phyloP scores from a whole-genome alignment of 2,113 vertebrate genomes.

The Muntiacus reevesi region DNA sequence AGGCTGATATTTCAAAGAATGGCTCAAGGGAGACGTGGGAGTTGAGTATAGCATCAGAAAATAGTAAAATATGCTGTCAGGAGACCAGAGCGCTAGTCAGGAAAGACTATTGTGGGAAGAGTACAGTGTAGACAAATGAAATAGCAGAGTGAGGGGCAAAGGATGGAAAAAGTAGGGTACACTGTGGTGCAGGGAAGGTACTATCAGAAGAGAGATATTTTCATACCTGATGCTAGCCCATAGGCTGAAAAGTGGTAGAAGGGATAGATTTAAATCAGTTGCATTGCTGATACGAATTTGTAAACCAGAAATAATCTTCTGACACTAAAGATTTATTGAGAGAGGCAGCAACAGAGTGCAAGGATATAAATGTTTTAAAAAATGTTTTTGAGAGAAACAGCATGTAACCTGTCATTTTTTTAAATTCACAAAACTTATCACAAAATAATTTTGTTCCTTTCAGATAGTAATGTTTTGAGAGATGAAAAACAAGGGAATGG shows the following conservation, averaged over 20 bases:
- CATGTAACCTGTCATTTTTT: background rate
- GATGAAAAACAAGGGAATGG: background rate
- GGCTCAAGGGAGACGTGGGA: background rate
- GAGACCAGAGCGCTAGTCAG: background rate
- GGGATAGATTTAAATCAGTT: background rate
- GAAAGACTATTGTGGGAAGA: background rate
- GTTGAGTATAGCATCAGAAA: background rate
- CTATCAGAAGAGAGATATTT: background rate
- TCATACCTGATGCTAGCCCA: background rate
- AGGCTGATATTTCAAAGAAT: background rate
- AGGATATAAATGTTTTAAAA: background rate
- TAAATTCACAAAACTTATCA: background rate
- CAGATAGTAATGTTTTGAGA: background rate
- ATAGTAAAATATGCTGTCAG: background rate
- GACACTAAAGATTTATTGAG: background rate
- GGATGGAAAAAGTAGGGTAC: background rate
- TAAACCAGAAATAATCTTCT: background rate
- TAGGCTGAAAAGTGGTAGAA: background rate
- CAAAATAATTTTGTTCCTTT: background rate
- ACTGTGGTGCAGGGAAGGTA: background rate
- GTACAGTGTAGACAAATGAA: background rate
- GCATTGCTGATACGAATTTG: background rate
- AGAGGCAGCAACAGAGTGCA: background rate
- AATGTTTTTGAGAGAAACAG: background rate
- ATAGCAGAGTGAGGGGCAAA: background rate